Percentiles rank a stretch among this genome's conserved stretches.
Conservation (phyloP, 2,888 invertebrate species). For the Chloroclystis v-ata region DNA sequence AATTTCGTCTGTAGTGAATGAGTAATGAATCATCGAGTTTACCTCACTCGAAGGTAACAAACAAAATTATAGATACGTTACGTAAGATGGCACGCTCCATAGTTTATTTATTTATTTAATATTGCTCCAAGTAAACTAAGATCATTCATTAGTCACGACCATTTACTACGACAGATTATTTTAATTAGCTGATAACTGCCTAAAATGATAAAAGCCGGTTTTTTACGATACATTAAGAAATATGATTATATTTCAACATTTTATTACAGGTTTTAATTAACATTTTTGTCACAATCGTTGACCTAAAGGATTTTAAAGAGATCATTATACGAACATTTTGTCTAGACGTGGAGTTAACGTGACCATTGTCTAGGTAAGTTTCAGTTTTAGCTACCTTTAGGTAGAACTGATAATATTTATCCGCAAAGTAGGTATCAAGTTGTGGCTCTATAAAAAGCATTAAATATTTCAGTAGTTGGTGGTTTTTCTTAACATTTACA, state of each 20-base stretch:
- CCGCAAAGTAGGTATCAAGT: no score
- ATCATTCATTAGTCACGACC: constrained; percentile 22
- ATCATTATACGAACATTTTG: background rate
- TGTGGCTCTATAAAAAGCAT: no score
- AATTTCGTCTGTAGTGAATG: no score
- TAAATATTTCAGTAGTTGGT: no score
- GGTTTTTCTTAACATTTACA: no score
- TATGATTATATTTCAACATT: constrained; percentile 3
- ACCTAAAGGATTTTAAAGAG: background rate
- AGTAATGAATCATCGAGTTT: background rate
- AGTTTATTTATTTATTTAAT: constrained; percentile 4
- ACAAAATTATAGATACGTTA: background rate
- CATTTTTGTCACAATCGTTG: background rate
- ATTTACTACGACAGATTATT: constrained; percentile 8
- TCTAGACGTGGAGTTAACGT: background rate
- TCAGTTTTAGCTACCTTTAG: no score
- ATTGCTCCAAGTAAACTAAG: background rate
- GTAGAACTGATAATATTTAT: no score
- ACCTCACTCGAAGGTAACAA: background rate
- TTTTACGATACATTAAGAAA: background rate
- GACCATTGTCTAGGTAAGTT: background rate
- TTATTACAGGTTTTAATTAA: background rate
- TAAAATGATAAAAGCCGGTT: background rate
- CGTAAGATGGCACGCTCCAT: constrained; percentile 11
- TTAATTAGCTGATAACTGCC: constrained; percentile 12